Percentiles rank a stretch among this genome's conserved stretches.
Evolutionary conservation across 2,113 vertebrate genomes (phyloP).

Genomic region (Micronycteris hirsuta): DNA sequence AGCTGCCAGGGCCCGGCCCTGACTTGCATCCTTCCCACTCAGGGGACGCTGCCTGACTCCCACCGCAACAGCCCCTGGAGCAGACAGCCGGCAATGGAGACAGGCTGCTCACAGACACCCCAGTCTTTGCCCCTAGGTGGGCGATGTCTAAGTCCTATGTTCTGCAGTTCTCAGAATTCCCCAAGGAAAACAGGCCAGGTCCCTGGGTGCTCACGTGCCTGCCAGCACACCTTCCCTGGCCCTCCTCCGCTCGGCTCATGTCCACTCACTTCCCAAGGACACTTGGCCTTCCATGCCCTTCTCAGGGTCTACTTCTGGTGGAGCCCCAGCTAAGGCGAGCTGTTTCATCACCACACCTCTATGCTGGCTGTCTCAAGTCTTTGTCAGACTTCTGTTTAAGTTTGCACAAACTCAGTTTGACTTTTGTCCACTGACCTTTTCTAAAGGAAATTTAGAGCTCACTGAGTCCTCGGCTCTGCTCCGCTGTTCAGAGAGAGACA

Average conservation of each 20-base stretch:
- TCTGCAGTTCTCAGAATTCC: not conserved
- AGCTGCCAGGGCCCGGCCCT: too few relatives aligned
- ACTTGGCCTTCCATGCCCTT: too few relatives aligned
- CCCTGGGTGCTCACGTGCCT: fast-evolving
- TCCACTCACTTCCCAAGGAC: not conserved
- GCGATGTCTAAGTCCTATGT: too few relatives aligned
- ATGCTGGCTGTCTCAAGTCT: not conserved
- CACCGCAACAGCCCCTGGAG: too few relatives aligned
- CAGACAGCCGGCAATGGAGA: not conserved
- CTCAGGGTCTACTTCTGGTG: not conserved
- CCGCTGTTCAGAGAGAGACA: not conserved
- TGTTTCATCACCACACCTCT: too few relatives aligned
- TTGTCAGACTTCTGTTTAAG: not conserved
- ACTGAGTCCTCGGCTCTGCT: not conserved
- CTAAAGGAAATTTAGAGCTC: not conserved
- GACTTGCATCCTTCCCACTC: not conserved
- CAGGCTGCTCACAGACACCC: not conserved
- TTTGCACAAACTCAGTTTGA: not conserved
- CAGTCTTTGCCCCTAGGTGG: fast-evolving
- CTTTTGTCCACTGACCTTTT: not conserved
- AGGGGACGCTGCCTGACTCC: not conserved
- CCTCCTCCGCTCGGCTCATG: not conserved
- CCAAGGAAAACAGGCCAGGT: not conserved
- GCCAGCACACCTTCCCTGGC: too few relatives aligned
- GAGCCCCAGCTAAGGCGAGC: not conserved